These are phyloP conservation scores for Octopus sinensis DNA, from an alignment of 1,140 invertebrate genomes.

Conservation along the genomic window DNA sequence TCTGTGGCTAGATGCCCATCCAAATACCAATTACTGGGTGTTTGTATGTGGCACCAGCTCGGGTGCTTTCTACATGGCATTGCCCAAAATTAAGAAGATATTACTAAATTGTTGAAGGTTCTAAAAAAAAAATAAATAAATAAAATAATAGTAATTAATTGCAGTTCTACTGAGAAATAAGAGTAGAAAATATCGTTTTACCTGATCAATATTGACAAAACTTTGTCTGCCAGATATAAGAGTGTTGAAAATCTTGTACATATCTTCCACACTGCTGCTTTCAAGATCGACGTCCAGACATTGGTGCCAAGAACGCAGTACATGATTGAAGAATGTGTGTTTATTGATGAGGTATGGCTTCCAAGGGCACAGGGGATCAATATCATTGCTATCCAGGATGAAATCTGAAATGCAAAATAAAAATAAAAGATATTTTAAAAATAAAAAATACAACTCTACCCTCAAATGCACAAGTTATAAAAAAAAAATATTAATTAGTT, in stretches of 20 bases:
- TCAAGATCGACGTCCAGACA: constrained; percentile 42
- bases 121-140: too few relatives aligned
- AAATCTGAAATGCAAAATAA: constrained; percentile 42
- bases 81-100: too few relatives aligned
- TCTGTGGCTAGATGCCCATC: too few relatives aligned
- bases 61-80: too few relatives aligned
- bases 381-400: constrained; percentile 44
- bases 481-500: too few relatives aligned
- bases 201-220: constrained; percentile 41
- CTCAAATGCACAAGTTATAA: too few relatives aligned
- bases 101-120: too few relatives aligned
- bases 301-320: constrained; percentile 40
- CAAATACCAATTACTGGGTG: too few relatives aligned
- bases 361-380: constrained; percentile 48
- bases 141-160: too few relatives aligned
- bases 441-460: neutral
- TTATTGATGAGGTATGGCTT: constrained; percentile 38
- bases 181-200: constrained; percentile 14
- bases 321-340: constrained; percentile 48
- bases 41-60: too few relatives aligned
- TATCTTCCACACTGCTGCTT: constrained; percentile 36
- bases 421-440: constrained; percentile 6
- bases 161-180: too few relatives aligned
- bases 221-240: constrained; percentile 75
- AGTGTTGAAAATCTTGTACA: constrained; percentile 78